Evolutionary conservation across 1,140 invertebrate species (phyloP), one percentile per base, ranked within the genome.

Genomic region (Cecropterus lyciades): DNA sequence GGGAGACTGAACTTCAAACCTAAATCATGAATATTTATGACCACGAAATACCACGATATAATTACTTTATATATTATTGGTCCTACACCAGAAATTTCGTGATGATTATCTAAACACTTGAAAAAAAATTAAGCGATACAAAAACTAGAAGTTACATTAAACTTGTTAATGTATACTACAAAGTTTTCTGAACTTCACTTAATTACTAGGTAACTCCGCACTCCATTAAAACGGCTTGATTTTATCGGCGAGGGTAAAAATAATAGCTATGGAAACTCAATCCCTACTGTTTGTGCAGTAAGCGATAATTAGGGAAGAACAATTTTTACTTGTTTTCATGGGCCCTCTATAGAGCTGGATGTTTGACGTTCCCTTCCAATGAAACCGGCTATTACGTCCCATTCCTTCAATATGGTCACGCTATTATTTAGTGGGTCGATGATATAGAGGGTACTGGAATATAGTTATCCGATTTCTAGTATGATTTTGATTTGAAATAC

Each of bases 281-380:
- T 15, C 7, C 27, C 49, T 15, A 52, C 49, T 52, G 49, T 33
- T 33, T 52, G 49, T 16, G 59, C 64, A 48, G 37, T 57, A 73
- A 63, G 63, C 63, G 63, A 67, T 67, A 73, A 76, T 70, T 64
- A 59, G 67, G 69, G 63, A 71, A 69, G 66, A 82, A 75, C 74
- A 67, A 76, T 72, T 67, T 69, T 70, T 67, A 59, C 67, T 55
- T 72, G 64, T 70, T 75, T 75, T 73, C 52, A 69, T 60, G 73
- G 73, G 33, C 51, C 43, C 59, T 72, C 72, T 72, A 80, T 77
- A 72, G 72, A 67, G 64, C 72, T 76, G 49, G 51, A 63, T 49
- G 69, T 67, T 67, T 70, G 65, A 65, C 56, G 73, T 48, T 67
- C 49, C 59, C 57, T 52, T 16, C 40, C 30, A 56, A 8, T 53